These are phyloP conservation scores for Trichoplusia ni DNA, from an alignment of 1,140 invertebrate genomes.

Conservation along the genomic window DNA sequence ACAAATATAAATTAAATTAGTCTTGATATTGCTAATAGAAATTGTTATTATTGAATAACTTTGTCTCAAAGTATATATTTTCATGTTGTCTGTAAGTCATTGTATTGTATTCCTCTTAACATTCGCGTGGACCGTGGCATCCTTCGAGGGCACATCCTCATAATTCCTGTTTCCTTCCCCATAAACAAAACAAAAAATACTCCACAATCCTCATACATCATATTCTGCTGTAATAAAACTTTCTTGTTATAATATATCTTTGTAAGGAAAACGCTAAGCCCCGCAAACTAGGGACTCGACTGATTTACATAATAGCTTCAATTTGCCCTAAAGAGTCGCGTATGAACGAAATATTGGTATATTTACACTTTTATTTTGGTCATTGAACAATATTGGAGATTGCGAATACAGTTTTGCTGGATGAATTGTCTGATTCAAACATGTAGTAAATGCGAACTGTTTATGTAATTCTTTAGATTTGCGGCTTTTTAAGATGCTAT, in stretches of 20 bases:
- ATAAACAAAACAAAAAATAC: conserved; percentile 17
- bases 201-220: conserved; percentile 3
- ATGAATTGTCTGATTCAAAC: no score
- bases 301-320: background rate
- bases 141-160: conserved; percentile 3
- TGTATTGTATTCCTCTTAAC: background rate
- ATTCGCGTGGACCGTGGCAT: background rate
- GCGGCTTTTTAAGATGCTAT: no score
- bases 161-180: conserved; percentile 7
- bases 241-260: background rate
- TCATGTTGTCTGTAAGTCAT: background rate
- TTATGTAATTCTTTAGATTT: no score
- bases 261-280: conserved; percentile 4
- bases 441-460: no score
- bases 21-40: no score
- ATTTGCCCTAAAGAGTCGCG: background rate
- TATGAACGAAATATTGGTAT: no score
- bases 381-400: no score
- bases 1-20: no score
- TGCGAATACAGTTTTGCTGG: no score
- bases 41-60: no score
- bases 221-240: background rate
- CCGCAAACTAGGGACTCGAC: background rate
- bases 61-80: no score
- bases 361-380: no score